Conservation (phyloP, 2,888 invertebrate genomes). For the Cosmia trapezina region DNA sequence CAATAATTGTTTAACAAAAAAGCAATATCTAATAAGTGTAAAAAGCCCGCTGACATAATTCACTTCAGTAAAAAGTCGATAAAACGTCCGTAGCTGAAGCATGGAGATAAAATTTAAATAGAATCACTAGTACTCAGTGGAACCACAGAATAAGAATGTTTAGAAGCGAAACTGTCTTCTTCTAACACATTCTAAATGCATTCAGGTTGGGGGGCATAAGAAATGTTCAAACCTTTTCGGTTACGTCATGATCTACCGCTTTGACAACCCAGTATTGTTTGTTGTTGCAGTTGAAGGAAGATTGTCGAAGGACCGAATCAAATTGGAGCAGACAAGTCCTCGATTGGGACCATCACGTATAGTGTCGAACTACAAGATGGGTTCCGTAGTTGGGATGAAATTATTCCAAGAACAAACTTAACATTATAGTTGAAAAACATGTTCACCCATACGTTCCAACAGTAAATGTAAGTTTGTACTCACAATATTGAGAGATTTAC, state of each 20-base stretch:
- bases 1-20: conserved; percentile 5
- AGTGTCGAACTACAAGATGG: too few species aligned
- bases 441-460: too few species aligned
- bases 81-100: conserved; percentile 31
- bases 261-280: not conserved
- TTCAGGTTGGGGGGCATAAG: not conserved
- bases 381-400: too few species aligned
- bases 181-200: not conserved
- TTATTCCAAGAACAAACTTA: too few species aligned
- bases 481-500: too few species aligned
- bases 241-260: too few species aligned
- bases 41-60: conserved; percentile 20
- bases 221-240: not conserved
- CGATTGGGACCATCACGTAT: not conserved
- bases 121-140: conserved; percentile 12
- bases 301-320: not conserved
- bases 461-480: too few species aligned
- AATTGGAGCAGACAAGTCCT: not conserved
- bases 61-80: conserved; percentile 31
- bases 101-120: conserved; percentile 49
- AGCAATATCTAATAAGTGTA: too few species aligned
- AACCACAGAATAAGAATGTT: conserved; percentile 15
- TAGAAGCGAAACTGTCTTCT: not conserved
- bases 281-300: not conserved
- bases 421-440: too few species aligned